Conservation (phyloP, 1,140 invertebrate species). For the Cherax destructor region DNA sequence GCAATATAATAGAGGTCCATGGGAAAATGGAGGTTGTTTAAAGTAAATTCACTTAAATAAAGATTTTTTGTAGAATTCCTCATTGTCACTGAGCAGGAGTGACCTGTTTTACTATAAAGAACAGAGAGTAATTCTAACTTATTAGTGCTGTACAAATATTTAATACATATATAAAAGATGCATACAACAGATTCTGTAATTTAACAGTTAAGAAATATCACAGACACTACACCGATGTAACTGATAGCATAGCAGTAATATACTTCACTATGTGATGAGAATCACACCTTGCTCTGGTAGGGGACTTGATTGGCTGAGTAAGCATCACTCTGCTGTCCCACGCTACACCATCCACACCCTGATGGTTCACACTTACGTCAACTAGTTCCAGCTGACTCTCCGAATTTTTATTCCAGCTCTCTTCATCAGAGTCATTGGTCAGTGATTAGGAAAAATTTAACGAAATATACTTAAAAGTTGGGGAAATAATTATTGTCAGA, state of each 20-base stretch:
- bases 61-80: too few relatives aligned
- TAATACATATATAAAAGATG: not conserved
- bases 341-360: not conserved
- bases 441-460: not conserved
- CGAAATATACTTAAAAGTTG: not conserved
- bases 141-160: too few relatives aligned
- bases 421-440: constrained; percentile 42
- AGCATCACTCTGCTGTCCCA: not conserved
- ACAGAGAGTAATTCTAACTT: too few relatives aligned
- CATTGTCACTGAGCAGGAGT: too few relatives aligned
- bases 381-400: not conserved
- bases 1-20: too few relatives aligned
- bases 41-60: too few relatives aligned
- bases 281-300: constrained; percentile 23
- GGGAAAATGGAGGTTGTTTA: too few relatives aligned
- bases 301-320: not conserved
- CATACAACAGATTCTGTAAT: not conserved
- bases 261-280: not conserved
- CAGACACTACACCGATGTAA: not conserved
- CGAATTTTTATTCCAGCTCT: not conserved
- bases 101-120: too few relatives aligned
- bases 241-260: not conserved
- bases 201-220: not conserved
- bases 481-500: too few relatives aligned
- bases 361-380: not conserved